phyloP scores from a whole-genome alignment of 2,888 invertebrate species.

The Merodon equestris region DNA sequence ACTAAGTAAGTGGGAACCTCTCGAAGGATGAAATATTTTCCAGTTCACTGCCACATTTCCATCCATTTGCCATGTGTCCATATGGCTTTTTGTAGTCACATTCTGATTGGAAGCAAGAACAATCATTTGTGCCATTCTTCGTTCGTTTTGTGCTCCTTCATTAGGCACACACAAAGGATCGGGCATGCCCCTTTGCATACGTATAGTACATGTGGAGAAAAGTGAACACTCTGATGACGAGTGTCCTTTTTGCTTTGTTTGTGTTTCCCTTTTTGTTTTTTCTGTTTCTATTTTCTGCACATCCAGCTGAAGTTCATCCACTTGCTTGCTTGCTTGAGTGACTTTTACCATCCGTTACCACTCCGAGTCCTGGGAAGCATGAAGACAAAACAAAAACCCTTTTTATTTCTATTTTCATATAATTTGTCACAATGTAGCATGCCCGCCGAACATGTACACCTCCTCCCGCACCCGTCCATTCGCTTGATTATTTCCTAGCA shows the following conservation, averaged over 20 bases:
- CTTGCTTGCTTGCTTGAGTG: constrained; percentile 40
- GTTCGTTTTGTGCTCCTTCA: constrained; percentile 59
- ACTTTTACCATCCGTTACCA: constrained; percentile 40
- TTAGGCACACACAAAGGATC: constrained; percentile 56
- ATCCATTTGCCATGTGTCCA: constrained; percentile 33
- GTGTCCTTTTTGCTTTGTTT: constrained; percentile 60
- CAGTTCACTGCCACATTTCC: constrained; percentile 43
- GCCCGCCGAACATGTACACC: not conserved
- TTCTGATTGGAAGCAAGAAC: constrained; percentile 39
- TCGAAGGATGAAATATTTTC: constrained; percentile 52
- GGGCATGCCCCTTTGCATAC: constrained; percentile 3
- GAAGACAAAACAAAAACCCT: constrained; percentile 53
- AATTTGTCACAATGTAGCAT: constrained; percentile 62
- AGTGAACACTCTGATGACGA: constrained; percentile 39
- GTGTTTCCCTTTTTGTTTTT: constrained; percentile 27
- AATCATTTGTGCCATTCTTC: constrained; percentile 55
- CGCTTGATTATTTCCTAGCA: constrained; percentile 66
- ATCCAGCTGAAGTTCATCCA: not conserved
- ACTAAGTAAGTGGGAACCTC: not conserved
- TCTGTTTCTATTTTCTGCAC: constrained; percentile 10
- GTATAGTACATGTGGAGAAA: constrained; percentile 33
- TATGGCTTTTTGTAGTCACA: constrained; percentile 22
- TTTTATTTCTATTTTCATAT: constrained; percentile 41
- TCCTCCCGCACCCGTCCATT: constrained; percentile 38
- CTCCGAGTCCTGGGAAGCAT: constrained; percentile 12